Conservation (phyloP, 2,888 invertebrate species). For the Belgica antarctica region DNA sequence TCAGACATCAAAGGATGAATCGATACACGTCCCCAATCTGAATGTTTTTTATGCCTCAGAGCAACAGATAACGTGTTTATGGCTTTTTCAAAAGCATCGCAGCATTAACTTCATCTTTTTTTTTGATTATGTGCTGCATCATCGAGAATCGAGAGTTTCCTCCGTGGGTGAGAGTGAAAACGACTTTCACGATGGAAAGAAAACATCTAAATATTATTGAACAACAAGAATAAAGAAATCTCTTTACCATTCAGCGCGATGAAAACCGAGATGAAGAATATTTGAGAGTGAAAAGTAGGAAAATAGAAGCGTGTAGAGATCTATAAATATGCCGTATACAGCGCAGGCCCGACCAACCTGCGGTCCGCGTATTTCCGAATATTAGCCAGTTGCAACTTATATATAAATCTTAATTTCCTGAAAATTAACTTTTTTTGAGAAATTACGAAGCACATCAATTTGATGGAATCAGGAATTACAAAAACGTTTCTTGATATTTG, state of each 20-base stretch:
- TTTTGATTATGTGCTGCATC: slow-evolving; percentile 38
- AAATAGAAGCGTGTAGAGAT: slow-evolving; percentile 29
- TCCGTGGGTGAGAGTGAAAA: slow-evolving; percentile 5
- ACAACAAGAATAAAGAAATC: neutral
- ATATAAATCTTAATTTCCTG: no score
- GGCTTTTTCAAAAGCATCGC: slow-evolving; percentile 42
- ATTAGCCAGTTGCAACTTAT: no score
- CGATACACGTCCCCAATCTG: no score
- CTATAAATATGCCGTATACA: neutral
- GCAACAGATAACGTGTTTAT: slow-evolving; percentile 44
- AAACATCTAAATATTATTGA: slow-evolving; percentile 37
- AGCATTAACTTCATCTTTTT: slow-evolving; percentile 33
- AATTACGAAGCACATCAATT: no score
- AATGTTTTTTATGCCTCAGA: slow-evolving; percentile 34
- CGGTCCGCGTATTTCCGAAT: no score
- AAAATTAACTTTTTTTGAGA: no score
- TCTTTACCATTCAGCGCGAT: neutral
- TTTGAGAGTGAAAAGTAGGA: slow-evolving; percentile 22
- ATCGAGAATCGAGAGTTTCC: slow-evolving; percentile 9
- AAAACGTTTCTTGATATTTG: no score
- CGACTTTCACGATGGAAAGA: neutral
- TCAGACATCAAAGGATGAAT: no score
- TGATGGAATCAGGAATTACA: no score
- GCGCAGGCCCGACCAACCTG: no score
- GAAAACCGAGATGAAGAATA: slow-evolving; percentile 4